A percentile compares a stretch with the other conserved stretches of the same genome.
Conservation (phyloP, 53 echinoderm and acorn worm species). For the Holothuria scabra region DNA sequence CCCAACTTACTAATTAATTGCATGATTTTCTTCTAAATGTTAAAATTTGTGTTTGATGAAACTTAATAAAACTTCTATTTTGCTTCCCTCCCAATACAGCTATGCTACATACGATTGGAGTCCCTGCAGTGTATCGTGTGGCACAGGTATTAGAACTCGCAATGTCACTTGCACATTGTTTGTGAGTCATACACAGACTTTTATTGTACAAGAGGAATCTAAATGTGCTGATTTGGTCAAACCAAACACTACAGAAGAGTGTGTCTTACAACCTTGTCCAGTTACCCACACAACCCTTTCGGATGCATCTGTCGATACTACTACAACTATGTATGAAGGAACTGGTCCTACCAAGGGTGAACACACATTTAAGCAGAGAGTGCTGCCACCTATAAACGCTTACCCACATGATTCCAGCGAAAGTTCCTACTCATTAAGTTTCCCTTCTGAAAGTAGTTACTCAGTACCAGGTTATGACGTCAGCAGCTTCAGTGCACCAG, state of each 20-base stretch:
- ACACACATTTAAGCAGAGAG: no score
- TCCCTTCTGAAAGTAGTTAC: constrained; percentile 22
- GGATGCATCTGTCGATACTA: no score
- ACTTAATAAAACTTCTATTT: neutral
- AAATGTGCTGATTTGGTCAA: constrained; percentile 54
- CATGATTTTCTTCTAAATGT: neutral
- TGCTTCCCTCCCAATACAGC: constrained; percentile 32
- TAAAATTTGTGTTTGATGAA: neutral
- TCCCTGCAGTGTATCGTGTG: constrained; percentile 76
- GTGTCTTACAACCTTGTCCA: constrained; percentile 42
- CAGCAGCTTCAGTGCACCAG: constrained; percentile 40
- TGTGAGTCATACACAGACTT: constrained; percentile 53
- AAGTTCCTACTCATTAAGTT: neutral
- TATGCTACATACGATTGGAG: constrained; percentile 74
- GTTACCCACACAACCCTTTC: neutral
- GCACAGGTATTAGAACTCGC: constrained; percentile 64
- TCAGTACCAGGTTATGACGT: neutral
- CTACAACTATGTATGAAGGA: no score
- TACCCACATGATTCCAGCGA: neutral
- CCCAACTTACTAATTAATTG: no score
- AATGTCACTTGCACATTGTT: constrained; percentile 75
- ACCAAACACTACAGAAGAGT: constrained; percentile 64
- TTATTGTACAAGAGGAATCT: constrained; percentile 53
- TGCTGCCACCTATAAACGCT: no score
- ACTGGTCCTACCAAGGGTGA: no score